Base-by-base conservation (phyloP, 2,797 vertebrate genomes). In the Meda fulgida region DNA sequence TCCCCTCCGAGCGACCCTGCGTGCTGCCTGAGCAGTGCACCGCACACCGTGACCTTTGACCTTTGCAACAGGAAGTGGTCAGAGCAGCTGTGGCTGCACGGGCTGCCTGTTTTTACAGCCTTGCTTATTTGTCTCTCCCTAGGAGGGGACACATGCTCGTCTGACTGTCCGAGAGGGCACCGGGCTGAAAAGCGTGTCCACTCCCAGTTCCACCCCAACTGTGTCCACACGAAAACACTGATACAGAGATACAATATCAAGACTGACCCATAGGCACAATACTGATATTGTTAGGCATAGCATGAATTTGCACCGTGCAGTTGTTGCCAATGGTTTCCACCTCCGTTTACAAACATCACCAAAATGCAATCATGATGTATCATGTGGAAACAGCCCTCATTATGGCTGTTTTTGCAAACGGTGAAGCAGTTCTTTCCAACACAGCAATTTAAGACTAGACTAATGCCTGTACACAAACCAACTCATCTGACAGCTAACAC, bases 51-150 rank as follows among this genome's bases (percentile, higher is more conserved):
- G 75, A 83, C 82, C 84, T 85, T 58, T 85, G 88, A 78, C 84
- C 79, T 76, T 19, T 40, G 23, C 38, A 65, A 76, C 75, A 86
- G 88, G 79, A 89, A 89, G 69, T 82, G 86, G 51, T 83, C 70
- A 36, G 36, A 16, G 38, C 48, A 75, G 66, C 60, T 51, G 81
- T 31, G 67, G 81, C 63, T 81, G 51, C 48, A 81, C 7, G 23
- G 78, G 7, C 48, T 26, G 86, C 76, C 77, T 76, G 81, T 80
- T 84, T 86, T 77, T 83, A 81, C 75, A 76, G 65, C 40, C 71
- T 79, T 14, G 70, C 63, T 77, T 80, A 46, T 88, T 85, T 84
- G 23, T 78, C 55, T 89, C 43, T 81, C 79, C 18, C 40, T 48
- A 23, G 82, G 75, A 86, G 82, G 31, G 46, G 76, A 66, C 60